Evolutionary conservation across 2,888 invertebrate genomes (phyloP).

Genomic region (Dryomyza anilis): DNA sequence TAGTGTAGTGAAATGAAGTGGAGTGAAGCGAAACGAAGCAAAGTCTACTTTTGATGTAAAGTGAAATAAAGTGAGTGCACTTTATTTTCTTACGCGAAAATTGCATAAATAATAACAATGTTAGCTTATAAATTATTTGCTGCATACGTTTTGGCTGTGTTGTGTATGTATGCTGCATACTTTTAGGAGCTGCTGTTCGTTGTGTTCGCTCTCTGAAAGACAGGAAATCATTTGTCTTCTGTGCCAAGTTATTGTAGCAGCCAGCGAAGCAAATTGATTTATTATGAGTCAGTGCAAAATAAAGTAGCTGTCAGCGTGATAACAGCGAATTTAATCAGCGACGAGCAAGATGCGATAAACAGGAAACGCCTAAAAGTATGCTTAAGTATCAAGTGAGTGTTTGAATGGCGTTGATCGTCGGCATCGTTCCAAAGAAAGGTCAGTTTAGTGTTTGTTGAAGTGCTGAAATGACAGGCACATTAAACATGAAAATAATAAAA

Average conservation of each 20-base stretch:
- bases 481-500: too few relatives aligned
- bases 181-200: background rate
- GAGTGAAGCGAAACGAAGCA: background rate
- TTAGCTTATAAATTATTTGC: slow-evolving; percentile 33
- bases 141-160: background rate
- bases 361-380: slow-evolving; percentile 2
- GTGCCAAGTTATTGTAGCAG: slow-evolving; percentile 5
- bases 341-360: background rate
- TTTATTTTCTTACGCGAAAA: slow-evolving; percentile 20
- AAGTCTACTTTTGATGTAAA: background rate
- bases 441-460: too few relatives aligned
- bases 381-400: too few relatives aligned
- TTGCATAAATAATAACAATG: slow-evolving; percentile 35
- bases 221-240: slow-evolving; percentile 44
- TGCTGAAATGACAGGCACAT: too few relatives aligned
- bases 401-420: too few relatives aligned
- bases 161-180: background rate
- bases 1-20: background rate
- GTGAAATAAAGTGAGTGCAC: slow-evolving; percentile 20
- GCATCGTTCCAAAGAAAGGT: too few relatives aligned
- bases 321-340: background rate
- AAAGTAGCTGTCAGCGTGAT: slow-evolving; percentile 6
- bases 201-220: slow-evolving; percentile 34
- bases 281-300: slow-evolving; percentile 34
- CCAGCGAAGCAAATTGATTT: slow-evolving; percentile 15